Conservation (phyloP, 2,113 vertebrate species). For the Zosterops pallidus region DNA sequence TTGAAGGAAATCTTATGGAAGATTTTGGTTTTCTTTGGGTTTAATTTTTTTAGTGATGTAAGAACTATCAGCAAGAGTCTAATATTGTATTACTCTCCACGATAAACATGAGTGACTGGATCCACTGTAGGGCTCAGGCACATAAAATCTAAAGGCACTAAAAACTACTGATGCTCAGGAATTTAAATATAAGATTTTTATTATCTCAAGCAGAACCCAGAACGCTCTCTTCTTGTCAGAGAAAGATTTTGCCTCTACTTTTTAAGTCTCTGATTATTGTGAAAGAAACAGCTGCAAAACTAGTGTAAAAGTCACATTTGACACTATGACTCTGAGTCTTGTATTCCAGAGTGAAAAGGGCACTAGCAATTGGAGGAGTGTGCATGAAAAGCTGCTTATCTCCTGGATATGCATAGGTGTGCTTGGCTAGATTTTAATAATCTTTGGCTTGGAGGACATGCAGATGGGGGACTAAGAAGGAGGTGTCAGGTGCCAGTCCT, state of each 20-base stretch:
- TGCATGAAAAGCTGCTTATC: background rate
- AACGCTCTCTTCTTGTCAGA: background rate
- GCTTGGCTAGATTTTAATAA: background rate
- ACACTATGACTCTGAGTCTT: background rate
- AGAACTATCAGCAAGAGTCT: background rate
- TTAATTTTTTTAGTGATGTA: background rate
- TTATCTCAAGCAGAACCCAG: background rate
- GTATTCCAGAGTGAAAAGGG: background rate
- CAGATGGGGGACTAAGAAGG: accelerated
- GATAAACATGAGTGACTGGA: background rate
- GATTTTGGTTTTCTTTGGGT: background rate
- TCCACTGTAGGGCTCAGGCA: background rate
- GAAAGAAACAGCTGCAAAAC: background rate
- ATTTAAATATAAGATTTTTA: background rate
- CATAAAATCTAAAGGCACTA: background rate
- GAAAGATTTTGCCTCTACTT: background rate
- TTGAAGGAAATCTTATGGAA: background rate
- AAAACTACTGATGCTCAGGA: background rate
- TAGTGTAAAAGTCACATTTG: background rate
- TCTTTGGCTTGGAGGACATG: background rate
- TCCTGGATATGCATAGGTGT: background rate
- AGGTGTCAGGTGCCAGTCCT: background rate
- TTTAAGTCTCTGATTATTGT: background rate
- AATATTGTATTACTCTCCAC: background rate
- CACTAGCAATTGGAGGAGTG: background rate